Conservation (phyloP, 2,888 invertebrate genomes). For the Mechanitis messenoides region DNA sequence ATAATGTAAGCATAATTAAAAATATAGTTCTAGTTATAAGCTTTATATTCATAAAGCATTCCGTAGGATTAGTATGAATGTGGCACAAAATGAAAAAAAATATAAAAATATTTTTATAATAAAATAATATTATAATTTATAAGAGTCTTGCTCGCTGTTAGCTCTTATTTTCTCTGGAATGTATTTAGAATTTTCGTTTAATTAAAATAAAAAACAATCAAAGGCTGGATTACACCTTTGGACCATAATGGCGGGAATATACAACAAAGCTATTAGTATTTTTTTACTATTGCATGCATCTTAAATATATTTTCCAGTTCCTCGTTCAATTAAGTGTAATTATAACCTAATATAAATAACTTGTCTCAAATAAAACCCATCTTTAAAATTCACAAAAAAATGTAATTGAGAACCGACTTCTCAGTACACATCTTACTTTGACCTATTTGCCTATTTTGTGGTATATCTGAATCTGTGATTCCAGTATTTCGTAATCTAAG, state of each 20-base stretch:
- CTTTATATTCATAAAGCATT: background rate
- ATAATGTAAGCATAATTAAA: background rate
- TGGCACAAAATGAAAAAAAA: background rate
- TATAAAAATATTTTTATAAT: background rate
- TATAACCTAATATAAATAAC: too few relatives aligned
- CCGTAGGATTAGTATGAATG: conserved; percentile 1
- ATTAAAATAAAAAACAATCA: too few relatives aligned
- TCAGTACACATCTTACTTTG: background rate
- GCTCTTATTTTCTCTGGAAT: background rate
- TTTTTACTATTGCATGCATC: too few relatives aligned
- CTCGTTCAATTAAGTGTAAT: too few relatives aligned
- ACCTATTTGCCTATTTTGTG: conserved; percentile 1
- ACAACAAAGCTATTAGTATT: too few relatives aligned
- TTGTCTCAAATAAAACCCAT: too few relatives aligned
- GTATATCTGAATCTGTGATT: conserved; percentile 3
- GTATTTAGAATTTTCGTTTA: too few relatives aligned
- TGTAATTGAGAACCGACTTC: background rate
- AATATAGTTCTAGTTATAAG: background rate
- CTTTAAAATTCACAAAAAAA: too few relatives aligned
- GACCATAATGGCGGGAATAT: too few relatives aligned
- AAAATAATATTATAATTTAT: background rate
- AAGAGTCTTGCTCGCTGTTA: background rate
- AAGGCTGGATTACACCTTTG: too few relatives aligned
- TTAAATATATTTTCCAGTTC: too few relatives aligned
- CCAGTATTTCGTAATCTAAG: background rate